Evolutionary conservation across 2,113 vertebrate genomes (phyloP), one percentile per base, ranked within the genome.

Genomic region (Erythrocercus mccallii): DNA sequence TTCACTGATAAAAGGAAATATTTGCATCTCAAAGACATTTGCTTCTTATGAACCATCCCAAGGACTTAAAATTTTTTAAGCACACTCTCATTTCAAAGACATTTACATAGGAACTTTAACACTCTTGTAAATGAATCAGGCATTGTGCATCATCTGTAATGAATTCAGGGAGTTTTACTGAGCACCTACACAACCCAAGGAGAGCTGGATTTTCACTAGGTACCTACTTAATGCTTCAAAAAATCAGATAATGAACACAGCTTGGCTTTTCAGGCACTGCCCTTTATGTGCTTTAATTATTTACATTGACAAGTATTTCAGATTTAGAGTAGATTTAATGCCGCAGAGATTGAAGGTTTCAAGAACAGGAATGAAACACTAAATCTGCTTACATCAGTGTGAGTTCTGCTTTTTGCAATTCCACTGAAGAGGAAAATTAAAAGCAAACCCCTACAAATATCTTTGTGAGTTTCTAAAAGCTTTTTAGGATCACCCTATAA

Each of bases 1-100:
- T 95, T 79, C 61, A 42, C n/a, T 81, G n/a, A 42, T 58, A 81
- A 91, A 87, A 69, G 13, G 44, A 92, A 95, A 81, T 92, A 84
- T 60, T 94, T 88, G 81, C 45, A 56, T 85, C 61, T 94, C 66
- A 81, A 95, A 95, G 70, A 70, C 28, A 33, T 74, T 78, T 71
- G 28, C 21, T 73, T 31, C 45, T 88, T 79, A 86, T 24, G 20
- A 94, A 84, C 42, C 54, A 72, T 84, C 69, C 69, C 57, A 25
- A 79, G 68, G 35, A 88, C 37, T 60, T 77, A 53, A 94, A 69
- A 31, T 22, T 42, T 65, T 64, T 91, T 64, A 71, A 87, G 38
- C 54, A 28, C 10, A 9, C 22, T 54, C 47, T 84, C 37, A 38
- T 85, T 89, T 89, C 58, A 50, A 87, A 68, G 6, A 64, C 23